Base-by-base conservation (phyloP, 2,797 vertebrate species). In the Lepilemur septentrionalis region DNA sequence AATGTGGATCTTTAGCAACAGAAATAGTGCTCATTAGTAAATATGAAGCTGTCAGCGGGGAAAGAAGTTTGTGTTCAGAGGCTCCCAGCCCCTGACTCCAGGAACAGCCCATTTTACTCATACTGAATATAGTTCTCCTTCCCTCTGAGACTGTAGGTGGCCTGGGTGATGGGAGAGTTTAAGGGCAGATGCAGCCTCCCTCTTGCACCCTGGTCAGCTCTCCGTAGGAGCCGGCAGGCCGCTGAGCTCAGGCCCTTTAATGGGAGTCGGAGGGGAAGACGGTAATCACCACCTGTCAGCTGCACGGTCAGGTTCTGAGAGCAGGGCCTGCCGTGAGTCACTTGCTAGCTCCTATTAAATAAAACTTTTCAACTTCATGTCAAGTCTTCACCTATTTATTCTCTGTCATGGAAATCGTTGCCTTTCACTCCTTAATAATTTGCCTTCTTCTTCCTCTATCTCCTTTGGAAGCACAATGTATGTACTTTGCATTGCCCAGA, bases 211-310 rank as follows among this genome's bases (percentile, higher is more conserved):
- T 43, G 0, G 0, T 50, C 23, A 55, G 50, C 38, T 48, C 48
- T 87, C 76, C 35, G n/a, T 3, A 7, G 14, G 50, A 50, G 48
- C 78, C 73, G 32, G 73, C 20, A 0, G 28, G 63, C 52, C 0
- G 0, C 65, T 0, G 61, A 81, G 57, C 67, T 69, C 81, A 9
- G 63, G 69, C 79, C 84, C 59, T 72, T 70, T 22, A 25, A 82
- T 43, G 32, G 38, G 22, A 12, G 52, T 76, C 80, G 25, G 81
- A 92, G 89, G 80, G 72, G n/a, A 72, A 91, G 80, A 14, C 22
- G 9, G 0, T 87, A 75, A 89, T 86, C n/a, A 46, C 73, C 81
- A 78, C 67, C 73, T 90, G 72, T 75, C 84, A 87, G 65, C 75
- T 18, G 3, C 76, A 65, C 1, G 8, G 2, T 55, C 70, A 20